Conservation (phyloP, 2,888 invertebrate species). For the Cantharis flavilabris region DNA sequence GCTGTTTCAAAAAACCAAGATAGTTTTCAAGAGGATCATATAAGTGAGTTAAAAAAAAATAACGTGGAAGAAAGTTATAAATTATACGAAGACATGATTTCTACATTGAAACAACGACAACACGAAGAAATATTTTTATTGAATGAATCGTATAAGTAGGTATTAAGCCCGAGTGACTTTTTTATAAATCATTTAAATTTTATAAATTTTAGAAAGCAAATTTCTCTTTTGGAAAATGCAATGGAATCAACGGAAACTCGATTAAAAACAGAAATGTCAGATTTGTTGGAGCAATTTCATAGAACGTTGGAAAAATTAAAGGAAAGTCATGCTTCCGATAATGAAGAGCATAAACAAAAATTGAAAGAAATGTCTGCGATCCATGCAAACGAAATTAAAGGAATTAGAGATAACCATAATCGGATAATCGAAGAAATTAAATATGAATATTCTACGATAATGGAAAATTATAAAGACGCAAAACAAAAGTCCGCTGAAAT, state of each 20-base stretch:
- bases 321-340: constrained; percentile 44
- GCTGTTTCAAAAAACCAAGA: constrained; percentile 14
- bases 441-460: constrained; percentile 58
- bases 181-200: background rate
- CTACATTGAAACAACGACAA: constrained; percentile 62
- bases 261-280: constrained; percentile 63
- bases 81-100: constrained; percentile 53
- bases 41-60: constrained; percentile 49
- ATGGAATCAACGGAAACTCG: constrained; percentile 62
- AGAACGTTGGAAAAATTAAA: constrained; percentile 55
- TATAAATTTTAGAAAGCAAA: constrained; percentile 59
- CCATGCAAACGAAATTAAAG: constrained; percentile 50
- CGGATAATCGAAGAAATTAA: constrained; percentile 59
- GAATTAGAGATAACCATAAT: constrained; percentile 61
- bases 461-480: constrained; percentile 64
- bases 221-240: constrained; percentile 62
- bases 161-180: background rate
- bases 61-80: constrained; percentile 40
- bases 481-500: constrained; percentile 60
- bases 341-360: constrained; percentile 46
- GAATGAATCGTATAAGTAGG: constrained; percentile 67
- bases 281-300: constrained; percentile 57
- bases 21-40: constrained; percentile 42
- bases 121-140: constrained; percentile 65
- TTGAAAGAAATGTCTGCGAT: constrained; percentile 43